Percentiles rank a stretch among this genome's conserved stretches.
Conservation (phyloP, 2,113 vertebrate species). For the Corythaixoides concolor region DNA sequence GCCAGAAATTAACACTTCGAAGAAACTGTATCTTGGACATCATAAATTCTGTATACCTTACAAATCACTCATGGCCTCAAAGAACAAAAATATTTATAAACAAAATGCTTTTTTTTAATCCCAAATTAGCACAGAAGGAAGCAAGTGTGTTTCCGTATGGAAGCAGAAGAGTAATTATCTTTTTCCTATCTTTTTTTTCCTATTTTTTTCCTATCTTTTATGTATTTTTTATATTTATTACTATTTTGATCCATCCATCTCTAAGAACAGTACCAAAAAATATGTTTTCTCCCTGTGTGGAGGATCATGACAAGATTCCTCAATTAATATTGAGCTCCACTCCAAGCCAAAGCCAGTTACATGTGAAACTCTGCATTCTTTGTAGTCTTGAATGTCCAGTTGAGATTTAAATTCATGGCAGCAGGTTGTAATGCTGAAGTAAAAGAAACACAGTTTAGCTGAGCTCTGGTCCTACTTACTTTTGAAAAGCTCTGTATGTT, state of each 20-base stretch:
- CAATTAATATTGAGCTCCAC: neutral
- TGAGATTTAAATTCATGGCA: constrained; percentile 14
- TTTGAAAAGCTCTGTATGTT: neutral
- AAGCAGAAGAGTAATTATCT: neutral
- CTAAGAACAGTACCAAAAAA: neutral
- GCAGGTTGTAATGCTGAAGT: neutral
- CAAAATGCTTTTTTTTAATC: neutral
- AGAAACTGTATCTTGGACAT: neutral
- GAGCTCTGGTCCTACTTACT: neutral
- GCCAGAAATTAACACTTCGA: neutral
- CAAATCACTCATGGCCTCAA: neutral
- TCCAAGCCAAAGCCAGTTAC: neutral
- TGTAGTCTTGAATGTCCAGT: neutral
- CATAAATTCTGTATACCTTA: neutral
- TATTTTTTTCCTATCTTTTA: neutral
- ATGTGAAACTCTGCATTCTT: neutral
- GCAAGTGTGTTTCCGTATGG: neutral
- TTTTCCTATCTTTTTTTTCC: no score
- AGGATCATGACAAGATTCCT: neutral
- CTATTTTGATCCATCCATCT: neutral
- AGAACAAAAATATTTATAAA: neutral
- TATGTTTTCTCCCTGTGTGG: neutral
- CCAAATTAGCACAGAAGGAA: neutral
- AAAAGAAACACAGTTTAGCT: neutral
- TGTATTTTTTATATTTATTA: neutral